A percentile compares a stretch with the other conserved stretches of the same genome.
Conservation (phyloP, 2,113 vertebrate species). For the Hiodon alosoides region DNA sequence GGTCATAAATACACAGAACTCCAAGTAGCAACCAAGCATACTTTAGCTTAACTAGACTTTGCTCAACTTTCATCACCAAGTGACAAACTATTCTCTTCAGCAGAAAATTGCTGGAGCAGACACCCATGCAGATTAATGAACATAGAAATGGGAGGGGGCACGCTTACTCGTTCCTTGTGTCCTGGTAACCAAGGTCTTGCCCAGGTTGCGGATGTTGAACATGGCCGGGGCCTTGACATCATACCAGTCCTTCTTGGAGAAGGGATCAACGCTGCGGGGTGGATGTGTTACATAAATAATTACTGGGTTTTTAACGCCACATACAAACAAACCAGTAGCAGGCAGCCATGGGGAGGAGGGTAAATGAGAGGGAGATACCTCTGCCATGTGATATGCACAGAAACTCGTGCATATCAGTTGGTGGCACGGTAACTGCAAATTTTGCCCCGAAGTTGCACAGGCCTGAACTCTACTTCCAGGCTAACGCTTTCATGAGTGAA, state of each 20-base stretch:
- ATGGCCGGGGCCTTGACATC: conserved; percentile 98
- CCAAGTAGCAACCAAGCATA: not conserved
- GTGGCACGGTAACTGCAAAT: no score
- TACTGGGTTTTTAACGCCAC: no score
- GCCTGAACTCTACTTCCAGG: no score
- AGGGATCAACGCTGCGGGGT: conserved; percentile 85
- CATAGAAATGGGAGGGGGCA: not conserved
- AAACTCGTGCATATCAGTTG: no score
- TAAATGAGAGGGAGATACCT: no score
- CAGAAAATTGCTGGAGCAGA: not conserved
- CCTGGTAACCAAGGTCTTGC: conserved; percentile 95
- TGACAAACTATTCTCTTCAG: not conserved
- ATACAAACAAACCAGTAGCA: no score
- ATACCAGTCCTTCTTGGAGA: conserved; percentile 99
- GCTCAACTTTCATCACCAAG: not conserved
- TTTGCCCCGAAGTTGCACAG: no score
- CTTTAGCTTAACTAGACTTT: not conserved
- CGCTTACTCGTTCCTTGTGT: conserved; percentile 98
- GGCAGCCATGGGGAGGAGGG: no score
- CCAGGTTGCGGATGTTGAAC: conserved; percentile 97
- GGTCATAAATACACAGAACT: no score
- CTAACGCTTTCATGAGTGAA: no score
- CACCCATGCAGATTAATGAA: not conserved
- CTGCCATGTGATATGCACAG: no score
- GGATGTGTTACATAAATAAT: not conserved